phyloP scores from a whole-genome alignment of 2,113 vertebrate species.

The Tenebrosternarchus preto region DNA sequence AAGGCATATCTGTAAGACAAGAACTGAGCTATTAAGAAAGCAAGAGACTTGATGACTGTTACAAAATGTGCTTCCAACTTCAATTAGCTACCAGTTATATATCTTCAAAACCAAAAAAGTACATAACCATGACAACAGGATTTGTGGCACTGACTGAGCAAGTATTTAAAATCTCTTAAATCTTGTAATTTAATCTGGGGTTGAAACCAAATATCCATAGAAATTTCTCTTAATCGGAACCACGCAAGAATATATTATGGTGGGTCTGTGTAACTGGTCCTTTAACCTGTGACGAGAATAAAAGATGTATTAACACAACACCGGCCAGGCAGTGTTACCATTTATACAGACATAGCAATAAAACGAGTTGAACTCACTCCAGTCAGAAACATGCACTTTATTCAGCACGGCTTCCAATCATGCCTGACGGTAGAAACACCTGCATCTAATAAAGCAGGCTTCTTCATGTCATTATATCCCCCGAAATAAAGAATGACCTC shows the following conservation, averaged over 20 bases:
- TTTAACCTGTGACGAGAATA: background rate
- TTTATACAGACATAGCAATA: conserved; percentile 15
- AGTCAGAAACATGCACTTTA: conserved; percentile 23
- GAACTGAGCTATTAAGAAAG: background rate
- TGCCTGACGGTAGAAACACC: conserved; percentile 50
- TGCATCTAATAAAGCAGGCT: conserved; percentile 56
- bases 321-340: background rate
- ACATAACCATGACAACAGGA: background rate
- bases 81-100: background rate
- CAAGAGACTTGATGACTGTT: background rate
- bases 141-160: background rate
- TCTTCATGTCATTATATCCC: conserved; percentile 40
- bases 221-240: background rate
- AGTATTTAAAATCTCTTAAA: conserved; percentile 1
- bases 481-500: conserved; percentile 45
- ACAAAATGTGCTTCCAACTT: background rate
- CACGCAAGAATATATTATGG: no score
- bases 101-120: background rate
- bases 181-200: background rate
- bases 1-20: background rate
- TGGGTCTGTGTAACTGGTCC: background rate
- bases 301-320: no score
- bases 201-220: background rate
- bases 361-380: background rate
- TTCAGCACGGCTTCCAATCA: conserved; percentile 19